Evolutionary conservation across 2,797 vertebrate species (phyloP).

Genomic region (Cynodonichthys magdalenae): DNA sequence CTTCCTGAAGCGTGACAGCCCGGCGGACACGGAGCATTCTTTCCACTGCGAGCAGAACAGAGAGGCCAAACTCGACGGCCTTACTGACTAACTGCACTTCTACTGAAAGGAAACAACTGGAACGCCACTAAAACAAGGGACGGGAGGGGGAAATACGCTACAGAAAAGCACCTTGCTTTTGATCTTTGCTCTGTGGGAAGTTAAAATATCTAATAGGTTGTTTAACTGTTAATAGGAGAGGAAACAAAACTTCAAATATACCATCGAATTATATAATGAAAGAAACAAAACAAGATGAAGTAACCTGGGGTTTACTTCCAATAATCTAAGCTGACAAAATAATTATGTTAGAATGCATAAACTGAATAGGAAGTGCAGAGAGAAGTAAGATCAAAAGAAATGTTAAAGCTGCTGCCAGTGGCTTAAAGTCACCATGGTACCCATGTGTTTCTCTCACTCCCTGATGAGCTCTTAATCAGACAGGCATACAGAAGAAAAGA

Average conservation of each 20-base stretch:
- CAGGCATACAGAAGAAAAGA: too few relatives aligned
- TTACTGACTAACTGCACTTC: conserved; percentile 35
- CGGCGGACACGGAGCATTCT: conserved; percentile 64
- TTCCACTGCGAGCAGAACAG: conserved; percentile 60
- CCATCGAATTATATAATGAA: neutral
- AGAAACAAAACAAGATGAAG: too few relatives aligned
- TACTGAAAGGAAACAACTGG: neutral
- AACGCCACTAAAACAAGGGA: conserved; percentile 20
- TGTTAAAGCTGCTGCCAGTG: too few relatives aligned
- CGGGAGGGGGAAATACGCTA: conserved; percentile 24
- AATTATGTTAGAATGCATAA: too few relatives aligned
- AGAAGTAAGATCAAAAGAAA: too few relatives aligned
- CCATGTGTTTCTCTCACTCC: too few relatives aligned
- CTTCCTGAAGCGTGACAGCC: conserved; percentile 65
- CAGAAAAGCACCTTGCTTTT: conserved; percentile 20
- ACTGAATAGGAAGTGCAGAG: too few relatives aligned
- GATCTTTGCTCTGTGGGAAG: conserved; percentile 26
- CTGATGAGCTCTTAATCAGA: too few relatives aligned
- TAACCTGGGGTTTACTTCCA: too few relatives aligned
- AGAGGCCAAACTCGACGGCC: conserved; percentile 56
- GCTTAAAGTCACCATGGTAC: too few relatives aligned
- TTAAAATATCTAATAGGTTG: conserved; percentile 39
- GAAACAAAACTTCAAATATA: neutral
- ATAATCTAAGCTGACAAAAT: too few relatives aligned
- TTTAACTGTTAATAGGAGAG: neutral